phyloP scores from a whole-genome alignment of 2,888 invertebrate species.

The Capitulum mitella region DNA sequence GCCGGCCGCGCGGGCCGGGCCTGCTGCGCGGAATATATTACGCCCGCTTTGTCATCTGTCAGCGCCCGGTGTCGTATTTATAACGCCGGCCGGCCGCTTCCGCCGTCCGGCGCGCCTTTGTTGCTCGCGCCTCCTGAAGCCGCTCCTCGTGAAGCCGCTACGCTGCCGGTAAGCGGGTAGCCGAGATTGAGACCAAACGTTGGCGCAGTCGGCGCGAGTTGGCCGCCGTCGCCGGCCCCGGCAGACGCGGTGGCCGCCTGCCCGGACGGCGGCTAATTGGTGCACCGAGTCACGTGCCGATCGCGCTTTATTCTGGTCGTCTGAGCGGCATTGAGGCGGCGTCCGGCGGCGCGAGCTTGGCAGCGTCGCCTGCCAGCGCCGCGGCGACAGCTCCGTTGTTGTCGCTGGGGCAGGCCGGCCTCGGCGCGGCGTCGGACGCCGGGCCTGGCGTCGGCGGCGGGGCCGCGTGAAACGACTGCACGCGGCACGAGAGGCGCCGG shows the following conservation, averaged over 20 bases:
- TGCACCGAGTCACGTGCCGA: not conserved
- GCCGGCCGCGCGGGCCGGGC: not conserved
- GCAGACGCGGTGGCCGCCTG: not conserved
- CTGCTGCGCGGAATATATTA: not conserved
- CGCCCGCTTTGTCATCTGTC: conserved; percentile 4
- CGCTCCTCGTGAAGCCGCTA: too few species aligned
- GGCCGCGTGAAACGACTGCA: not conserved
- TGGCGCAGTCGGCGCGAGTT: not conserved
- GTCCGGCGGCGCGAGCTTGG: not conserved
- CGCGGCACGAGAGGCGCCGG: not conserved
- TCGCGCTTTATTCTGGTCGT: not conserved
- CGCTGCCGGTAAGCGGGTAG: too few species aligned
- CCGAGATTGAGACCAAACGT: not conserved
- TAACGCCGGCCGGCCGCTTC: not conserved
- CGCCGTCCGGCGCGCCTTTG: not conserved
- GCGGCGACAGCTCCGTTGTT: not conserved
- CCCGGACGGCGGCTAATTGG: not conserved
- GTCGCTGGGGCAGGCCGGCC: not conserved
- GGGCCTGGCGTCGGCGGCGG: not conserved
- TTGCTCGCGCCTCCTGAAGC: not conserved
- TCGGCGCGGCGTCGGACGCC: not conserved
- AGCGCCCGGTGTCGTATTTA: not conserved
- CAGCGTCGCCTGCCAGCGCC: not conserved
- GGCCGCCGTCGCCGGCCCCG: too few species aligned
- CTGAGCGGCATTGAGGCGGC: not conserved